phyloP scores from a whole-genome alignment of 2,888 invertebrate genomes.

The Parthenolecanium corni region DNA sequence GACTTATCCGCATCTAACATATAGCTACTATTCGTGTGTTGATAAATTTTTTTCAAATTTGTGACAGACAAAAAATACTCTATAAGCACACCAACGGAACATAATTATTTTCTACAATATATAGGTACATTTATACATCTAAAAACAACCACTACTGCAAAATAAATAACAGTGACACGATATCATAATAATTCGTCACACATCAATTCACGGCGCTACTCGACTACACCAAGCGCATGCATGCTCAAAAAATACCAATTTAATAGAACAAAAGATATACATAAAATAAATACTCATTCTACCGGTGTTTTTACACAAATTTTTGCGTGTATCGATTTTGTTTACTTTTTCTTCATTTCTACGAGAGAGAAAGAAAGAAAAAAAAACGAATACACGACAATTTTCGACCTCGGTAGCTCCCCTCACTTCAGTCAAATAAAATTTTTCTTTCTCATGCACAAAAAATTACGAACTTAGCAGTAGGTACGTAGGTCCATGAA shows the following conservation, averaged over 20 bases:
- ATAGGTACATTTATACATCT: background rate
- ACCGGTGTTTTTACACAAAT: background rate
- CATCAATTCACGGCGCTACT: constrained; percentile 22
- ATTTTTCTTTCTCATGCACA: no score
- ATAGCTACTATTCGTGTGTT: no score
- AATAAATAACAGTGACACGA: constrained; percentile 10
- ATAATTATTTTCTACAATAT: background rate
- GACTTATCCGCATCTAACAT: no score
- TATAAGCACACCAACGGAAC: background rate
- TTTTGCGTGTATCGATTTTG: background rate
- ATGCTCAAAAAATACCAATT: constrained; percentile 9
- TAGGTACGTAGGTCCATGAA: no score
- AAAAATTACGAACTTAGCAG: no score
- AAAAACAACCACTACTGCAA: constrained; percentile 11
- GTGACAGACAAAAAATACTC: background rate
- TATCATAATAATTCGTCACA: constrained; percentile 5
- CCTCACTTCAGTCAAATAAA: no score
- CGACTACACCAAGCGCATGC: constrained; percentile 21
- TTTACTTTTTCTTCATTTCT: background rate
- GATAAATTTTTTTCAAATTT: no score
- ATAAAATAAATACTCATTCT: background rate
- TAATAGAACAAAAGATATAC: background rate
- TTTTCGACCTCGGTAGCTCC: no score
- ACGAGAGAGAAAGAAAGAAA: no score
- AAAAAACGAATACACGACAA: no score